Evolutionary conservation across 2,797 vertebrate species (phyloP).

Genomic region (Emys orbicularis): DNA sequence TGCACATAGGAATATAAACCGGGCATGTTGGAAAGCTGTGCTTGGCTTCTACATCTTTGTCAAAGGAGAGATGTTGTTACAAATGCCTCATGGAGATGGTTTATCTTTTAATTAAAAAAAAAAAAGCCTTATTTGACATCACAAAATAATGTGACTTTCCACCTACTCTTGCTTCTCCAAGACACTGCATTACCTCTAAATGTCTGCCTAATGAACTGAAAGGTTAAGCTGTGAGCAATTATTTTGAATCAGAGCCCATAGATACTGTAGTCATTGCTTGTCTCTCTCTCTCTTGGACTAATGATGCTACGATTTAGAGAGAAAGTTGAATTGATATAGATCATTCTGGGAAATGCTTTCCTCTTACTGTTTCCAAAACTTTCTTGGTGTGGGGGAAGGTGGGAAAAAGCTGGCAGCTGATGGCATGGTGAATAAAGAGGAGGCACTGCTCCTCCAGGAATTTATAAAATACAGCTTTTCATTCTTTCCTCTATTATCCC

Average conservation of each 20-base stretch:
- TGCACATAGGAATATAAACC: not conserved
- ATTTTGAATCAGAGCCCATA: not conserved
- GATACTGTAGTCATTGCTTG: not conserved
- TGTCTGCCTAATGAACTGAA: not conserved
- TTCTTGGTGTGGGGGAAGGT: not conserved
- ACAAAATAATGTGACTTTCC: not conserved
- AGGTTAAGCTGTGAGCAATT: not conserved
- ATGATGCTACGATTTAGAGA: not conserved
- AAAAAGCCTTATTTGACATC: fast-evolving
- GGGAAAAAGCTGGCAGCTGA: not conserved
- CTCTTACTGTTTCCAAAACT: not conserved
- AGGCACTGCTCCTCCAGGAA: not conserved
- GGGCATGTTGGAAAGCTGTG: not conserved
- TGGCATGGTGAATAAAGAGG: not conserved
- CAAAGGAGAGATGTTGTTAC: fast-evolving
- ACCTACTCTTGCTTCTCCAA: not conserved
- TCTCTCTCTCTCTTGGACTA: not conserved
- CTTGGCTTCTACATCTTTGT: not conserved
- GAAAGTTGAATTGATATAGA: not conserved
- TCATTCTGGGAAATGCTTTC: not conserved
- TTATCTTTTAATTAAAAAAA: not conserved
- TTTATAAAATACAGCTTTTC: not conserved
- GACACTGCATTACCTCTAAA: not conserved
- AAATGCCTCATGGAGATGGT: not conserved
- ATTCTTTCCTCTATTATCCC: not conserved